Evolutionary conservation across 2,113 vertebrate species (phyloP).

Genomic region (Antigone vipio): DNA sequence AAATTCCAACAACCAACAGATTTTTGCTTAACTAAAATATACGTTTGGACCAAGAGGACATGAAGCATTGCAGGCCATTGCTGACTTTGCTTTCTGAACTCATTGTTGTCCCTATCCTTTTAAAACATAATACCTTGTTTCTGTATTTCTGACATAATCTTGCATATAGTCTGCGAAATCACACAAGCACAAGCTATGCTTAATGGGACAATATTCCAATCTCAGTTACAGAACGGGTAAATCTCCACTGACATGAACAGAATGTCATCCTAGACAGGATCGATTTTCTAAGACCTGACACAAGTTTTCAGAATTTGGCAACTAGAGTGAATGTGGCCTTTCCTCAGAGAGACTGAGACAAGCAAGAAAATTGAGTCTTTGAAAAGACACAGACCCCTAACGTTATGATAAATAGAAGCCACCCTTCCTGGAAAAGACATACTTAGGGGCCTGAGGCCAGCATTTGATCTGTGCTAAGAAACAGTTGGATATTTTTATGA

Average conservation of each 20-base stretch:
- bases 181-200: not conserved
- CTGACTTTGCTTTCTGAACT: not conserved
- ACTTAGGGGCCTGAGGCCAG: constrained; percentile 24
- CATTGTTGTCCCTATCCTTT: not conserved
- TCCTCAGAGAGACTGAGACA: not conserved
- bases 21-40: not conserved
- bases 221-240: not conserved
- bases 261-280: not conserved
- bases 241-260: not conserved
- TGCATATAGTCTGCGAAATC: not conserved
- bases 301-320: constrained; percentile 1
- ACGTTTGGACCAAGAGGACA: not conserved
- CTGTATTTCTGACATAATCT: not conserved
- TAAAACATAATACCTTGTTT: not conserved
- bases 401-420: constrained; percentile 50
- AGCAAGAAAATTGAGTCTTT: constrained; percentile 28
- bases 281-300: not conserved
- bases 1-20: not conserved
- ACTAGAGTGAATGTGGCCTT: not conserved
- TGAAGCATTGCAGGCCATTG: not conserved
- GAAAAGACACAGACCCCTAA: constrained; percentile 15
- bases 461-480: constrained; percentile 48
- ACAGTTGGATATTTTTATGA: constrained; percentile 63
- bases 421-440: constrained; percentile 43
- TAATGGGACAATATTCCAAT: not conserved